These are phyloP conservation scores for Brienomyrus longianalis DNA, from an alignment of 2,113 vertebrate genomes.

Conservation along the genomic window DNA sequence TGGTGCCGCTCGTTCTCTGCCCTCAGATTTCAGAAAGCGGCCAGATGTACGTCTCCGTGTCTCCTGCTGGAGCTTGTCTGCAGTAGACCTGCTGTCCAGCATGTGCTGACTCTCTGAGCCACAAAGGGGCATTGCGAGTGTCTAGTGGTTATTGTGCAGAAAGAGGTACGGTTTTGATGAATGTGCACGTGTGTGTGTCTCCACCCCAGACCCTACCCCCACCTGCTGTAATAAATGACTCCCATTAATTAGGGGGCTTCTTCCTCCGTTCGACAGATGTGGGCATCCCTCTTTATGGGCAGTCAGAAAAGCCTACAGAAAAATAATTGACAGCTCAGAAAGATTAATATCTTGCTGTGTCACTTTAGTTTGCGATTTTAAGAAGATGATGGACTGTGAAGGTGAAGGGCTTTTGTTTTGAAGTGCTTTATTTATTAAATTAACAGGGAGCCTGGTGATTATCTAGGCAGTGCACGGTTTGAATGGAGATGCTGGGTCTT, in stretches of 20 bases:
- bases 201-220: not conserved
- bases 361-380: not conserved
- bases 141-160: not conserved
- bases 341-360: not conserved
- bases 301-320: not conserved
- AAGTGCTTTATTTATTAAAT: not conserved
- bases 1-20: not conserved
- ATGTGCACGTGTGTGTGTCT: not conserved
- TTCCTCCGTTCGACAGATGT: not conserved
- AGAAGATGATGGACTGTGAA: not conserved
- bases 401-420: not conserved
- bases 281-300: not conserved
- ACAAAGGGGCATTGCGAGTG: not conserved
- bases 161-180: not conserved
- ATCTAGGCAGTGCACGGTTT: not conserved
- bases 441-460: not conserved
- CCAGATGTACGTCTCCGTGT: not conserved
- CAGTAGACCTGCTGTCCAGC: conserved; percentile 14
- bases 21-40: not conserved
- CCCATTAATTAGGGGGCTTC: not conserved
- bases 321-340: not conserved
- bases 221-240: not conserved
- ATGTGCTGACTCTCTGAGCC: not conserved
- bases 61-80: not conserved
- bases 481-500: not conserved